These are phyloP conservation scores for Carterocephalus palaemon DNA, from an alignment of 2,888 invertebrate species.

Conservation along the genomic window DNA sequence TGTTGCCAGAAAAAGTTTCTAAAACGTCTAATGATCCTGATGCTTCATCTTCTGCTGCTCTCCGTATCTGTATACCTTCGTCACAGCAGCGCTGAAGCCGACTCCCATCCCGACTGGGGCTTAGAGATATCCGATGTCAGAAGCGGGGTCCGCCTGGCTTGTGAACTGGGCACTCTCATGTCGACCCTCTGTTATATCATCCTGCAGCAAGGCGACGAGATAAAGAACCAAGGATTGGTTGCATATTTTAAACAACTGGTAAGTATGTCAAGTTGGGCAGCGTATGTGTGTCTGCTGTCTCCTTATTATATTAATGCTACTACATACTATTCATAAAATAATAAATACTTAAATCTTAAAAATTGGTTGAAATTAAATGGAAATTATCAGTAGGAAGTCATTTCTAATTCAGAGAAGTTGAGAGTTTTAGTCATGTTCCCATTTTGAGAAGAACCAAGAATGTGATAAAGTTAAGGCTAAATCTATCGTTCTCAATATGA, in stretches of 20 bases:
- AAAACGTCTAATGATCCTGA: slow-evolving; percentile 91
- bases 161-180: slow-evolving; percentile 90
- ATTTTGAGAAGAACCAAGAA: too few species aligned
- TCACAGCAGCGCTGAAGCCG: slow-evolving; percentile 73
- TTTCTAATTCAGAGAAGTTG: too few species aligned
- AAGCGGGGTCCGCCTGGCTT: slow-evolving; percentile 81
- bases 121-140: slow-evolving; percentile 56
- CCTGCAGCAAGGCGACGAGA: slow-evolving; percentile 95
- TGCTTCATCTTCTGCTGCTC: slow-evolving; percentile 91
- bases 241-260: slow-evolving; percentile 96
- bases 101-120: slow-evolving; percentile 60
- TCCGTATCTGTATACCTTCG: slow-evolving; percentile 95
- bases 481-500: too few species aligned
- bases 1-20: slow-evolving; percentile 95
- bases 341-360: background rate
- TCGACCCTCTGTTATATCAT: slow-evolving; percentile 93
- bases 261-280: slow-evolving; percentile 45
- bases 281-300: background rate
- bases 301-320: slow-evolving; percentile 2
- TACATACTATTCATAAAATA: background rate
- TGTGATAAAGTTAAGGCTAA: too few species aligned
- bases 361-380: too few species aligned
- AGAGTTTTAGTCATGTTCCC: too few species aligned
- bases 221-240: slow-evolving; percentile 94
- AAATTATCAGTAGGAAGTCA: too few species aligned